phyloP scores from a whole-genome alignment of 2,113 vertebrate genomes.

The Tupaia chinensis region DNA sequence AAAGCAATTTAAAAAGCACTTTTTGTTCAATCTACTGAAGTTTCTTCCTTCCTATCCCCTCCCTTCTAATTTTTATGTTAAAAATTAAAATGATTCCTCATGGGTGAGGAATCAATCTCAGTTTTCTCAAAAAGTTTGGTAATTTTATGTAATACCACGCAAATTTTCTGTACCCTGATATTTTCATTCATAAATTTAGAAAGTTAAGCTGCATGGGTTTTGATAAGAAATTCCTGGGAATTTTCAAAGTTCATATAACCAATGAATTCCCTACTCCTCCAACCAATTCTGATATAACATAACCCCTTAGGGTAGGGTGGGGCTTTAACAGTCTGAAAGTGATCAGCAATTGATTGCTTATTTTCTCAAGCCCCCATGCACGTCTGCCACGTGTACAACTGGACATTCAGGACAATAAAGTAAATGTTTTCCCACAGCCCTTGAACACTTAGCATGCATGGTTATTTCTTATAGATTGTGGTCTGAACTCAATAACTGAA shows the following conservation, averaged over 20 bases:
- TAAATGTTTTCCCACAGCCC: background rate
- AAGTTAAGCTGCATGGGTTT: background rate
- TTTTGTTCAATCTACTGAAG: background rate
- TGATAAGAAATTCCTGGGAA: background rate
- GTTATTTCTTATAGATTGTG: background rate
- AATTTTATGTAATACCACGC: background rate
- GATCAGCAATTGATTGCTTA: background rate
- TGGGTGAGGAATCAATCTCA: background rate
- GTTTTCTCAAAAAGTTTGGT: background rate
- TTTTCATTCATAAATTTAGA: conserved; percentile 38
- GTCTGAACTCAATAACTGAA: background rate
- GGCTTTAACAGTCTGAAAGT: background rate
- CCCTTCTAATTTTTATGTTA: background rate
- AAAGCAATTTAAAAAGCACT: background rate
- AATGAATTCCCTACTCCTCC: background rate
- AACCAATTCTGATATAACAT: background rate
- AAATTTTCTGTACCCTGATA: background rate
- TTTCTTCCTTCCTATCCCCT: background rate
- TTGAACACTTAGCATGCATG: background rate
- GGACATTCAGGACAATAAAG: background rate
- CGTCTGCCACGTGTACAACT: background rate
- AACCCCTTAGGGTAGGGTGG: background rate
- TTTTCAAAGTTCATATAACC: conserved; percentile 18
- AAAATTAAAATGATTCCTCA: conserved; percentile 13
- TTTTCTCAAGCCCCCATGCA: background rate